Percentiles rank a stretch among this genome's conserved stretches.
Evolutionary conservation across 2,113 vertebrate species (phyloP).

Genomic region (Pachycephala philippinensis): DNA sequence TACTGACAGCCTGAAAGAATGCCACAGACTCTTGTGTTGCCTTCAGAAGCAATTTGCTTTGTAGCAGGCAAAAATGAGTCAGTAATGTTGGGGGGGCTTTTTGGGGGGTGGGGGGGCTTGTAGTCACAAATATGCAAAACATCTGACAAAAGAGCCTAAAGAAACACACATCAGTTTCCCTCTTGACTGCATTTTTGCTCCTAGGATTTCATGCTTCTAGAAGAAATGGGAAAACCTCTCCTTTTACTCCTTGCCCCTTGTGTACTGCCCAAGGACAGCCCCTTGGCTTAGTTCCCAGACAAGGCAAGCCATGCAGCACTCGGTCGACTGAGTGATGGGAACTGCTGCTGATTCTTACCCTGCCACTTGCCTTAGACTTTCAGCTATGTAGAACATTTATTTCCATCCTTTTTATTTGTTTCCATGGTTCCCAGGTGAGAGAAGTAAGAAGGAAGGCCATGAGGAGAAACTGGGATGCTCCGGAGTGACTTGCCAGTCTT

Average conservation of each 20-base stretch:
- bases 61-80: neutral
- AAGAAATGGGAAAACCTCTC: neutral
- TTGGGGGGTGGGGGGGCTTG: rapidly evolving
- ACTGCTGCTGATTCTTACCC: neutral
- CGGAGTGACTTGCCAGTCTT: neutral
- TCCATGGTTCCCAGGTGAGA: neutral
- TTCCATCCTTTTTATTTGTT: neutral
- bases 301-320: neutral
- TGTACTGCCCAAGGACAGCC: neutral
- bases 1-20: neutral
- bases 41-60: neutral
- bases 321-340: neutral
- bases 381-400: neutral
- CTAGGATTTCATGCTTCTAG: neutral
- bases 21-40: neutral
- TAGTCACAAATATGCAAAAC: neutral
- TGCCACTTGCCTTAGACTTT: neutral
- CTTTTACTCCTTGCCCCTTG: neutral
- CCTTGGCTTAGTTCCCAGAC: neutral
- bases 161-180: neutral
- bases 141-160: neutral
- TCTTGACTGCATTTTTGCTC: neutral
- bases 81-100: neutral
- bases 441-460: neutral
- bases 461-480: neutral